Evolutionary conservation across 1,140 invertebrate species (phyloP).

Genomic region (Melitaea cinxia): DNA sequence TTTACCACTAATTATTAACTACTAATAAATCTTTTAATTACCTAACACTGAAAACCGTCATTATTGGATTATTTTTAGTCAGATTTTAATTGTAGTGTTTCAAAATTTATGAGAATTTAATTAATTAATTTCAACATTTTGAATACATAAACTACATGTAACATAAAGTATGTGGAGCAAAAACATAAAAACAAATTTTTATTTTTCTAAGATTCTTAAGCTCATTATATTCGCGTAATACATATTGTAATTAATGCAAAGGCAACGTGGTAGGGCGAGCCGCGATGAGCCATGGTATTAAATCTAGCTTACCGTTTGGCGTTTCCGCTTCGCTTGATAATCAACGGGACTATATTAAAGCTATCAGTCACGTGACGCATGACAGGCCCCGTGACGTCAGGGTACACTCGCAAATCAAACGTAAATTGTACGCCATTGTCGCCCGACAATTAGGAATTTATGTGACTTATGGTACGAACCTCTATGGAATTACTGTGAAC

Average conservation of each 20-base stretch:
- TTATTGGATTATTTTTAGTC: too few species aligned
- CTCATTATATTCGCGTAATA: slow-evolving; percentile 12
- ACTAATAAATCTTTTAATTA: too few species aligned
- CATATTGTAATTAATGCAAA: slow-evolving; percentile 45
- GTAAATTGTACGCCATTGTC: slow-evolving; percentile 45
- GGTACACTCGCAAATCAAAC: slow-evolving; percentile 60
- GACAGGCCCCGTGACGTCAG: slow-evolving; percentile 64
- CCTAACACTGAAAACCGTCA: too few species aligned
- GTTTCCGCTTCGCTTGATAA: slow-evolving; percentile 72
- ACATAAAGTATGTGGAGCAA: too few species aligned
- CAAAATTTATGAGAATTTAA: too few species aligned
- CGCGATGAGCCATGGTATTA: slow-evolving; percentile 74
- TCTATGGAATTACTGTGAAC: slow-evolving; percentile 6
- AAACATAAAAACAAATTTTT: neutral
- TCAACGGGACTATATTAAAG: slow-evolving; percentile 78
- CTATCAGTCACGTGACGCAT: slow-evolving; percentile 74
- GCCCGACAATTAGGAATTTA: slow-evolving; percentile 49
- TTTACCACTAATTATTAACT: too few species aligned
- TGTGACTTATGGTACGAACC: slow-evolving; percentile 36
- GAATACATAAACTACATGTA: too few species aligned
- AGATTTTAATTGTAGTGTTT: too few species aligned
- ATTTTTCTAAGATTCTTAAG: neutral
- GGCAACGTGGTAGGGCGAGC: slow-evolving; percentile 48
- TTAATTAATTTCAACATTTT: too few species aligned
- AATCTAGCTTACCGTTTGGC: slow-evolving; percentile 79